phyloP scores from a whole-genome alignment of 2,888 invertebrate species.

The Steinernema hermaphroditum region DNA sequence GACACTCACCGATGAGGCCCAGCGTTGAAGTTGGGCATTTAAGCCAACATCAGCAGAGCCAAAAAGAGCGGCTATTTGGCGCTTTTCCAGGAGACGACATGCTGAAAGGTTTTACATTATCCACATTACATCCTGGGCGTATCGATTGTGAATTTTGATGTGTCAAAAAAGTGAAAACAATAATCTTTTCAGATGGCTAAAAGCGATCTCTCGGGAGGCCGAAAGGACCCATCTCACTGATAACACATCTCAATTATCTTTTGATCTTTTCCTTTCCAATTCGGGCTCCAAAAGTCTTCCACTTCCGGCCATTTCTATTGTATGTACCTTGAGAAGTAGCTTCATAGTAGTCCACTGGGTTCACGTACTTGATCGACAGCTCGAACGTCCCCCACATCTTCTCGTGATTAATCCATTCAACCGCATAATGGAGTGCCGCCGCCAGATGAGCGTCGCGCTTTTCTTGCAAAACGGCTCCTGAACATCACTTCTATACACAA shows the following conservation, averaged over 20 bases:
- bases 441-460: constrained; percentile 62
- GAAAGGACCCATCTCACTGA: no score
- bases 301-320: no score
- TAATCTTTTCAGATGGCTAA: no score
- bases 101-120: constrained; percentile 46
- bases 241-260: no score
- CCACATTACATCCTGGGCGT: constrained; percentile 9
- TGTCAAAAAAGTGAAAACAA: no score
- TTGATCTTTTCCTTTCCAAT: no score
- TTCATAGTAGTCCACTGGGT: constrained; percentile 59
- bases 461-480: constrained; percentile 60
- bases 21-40: constrained; percentile 56
- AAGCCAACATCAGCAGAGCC: constrained; percentile 57
- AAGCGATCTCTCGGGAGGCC: no score
- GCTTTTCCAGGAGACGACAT: constrained; percentile 59
- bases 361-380: constrained; percentile 52
- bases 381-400: constrained; percentile 42
- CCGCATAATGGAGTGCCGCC: constrained; percentile 58
- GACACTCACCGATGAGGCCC: constrained; percentile 50
- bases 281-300: no score
- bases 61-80: constrained; percentile 57
- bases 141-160: constrained; percentile 54
- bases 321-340: constrained; percentile 36
- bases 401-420: constrained; percentile 54
- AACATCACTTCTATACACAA: not conserved